Evolutionary conservation across 2,113 vertebrate genomes (phyloP).

Genomic region (Carassius gibelio): DNA sequence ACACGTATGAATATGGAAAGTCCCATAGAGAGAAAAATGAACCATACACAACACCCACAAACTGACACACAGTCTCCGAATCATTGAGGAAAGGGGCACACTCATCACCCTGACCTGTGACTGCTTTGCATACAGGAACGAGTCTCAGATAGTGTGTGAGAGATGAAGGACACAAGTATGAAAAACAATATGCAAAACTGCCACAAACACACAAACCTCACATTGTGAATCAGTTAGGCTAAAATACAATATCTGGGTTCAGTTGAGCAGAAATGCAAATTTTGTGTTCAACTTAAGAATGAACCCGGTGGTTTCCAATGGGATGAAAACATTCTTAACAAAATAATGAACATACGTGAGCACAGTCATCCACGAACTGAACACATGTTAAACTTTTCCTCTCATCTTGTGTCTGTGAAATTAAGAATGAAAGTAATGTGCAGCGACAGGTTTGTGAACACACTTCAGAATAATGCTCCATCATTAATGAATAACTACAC

Average conservation of each 20-base stretch:
- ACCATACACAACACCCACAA: background rate
- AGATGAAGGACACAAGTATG: background rate
- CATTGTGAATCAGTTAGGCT: background rate
- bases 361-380: too few species aligned
- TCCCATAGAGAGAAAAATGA: conserved; percentile 18
- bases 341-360: too few species aligned
- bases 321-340: background rate
- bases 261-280: background rate
- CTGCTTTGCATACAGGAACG: background rate
- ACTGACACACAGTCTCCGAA: background rate
- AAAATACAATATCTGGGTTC: background rate
- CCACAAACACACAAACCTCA: background rate
- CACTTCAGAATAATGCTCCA: too few species aligned
- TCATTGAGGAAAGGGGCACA: background rate
- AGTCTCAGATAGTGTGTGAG: background rate
- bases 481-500: too few species aligned
- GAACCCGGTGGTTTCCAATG: background rate
- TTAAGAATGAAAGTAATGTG: too few species aligned
- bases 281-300: background rate
- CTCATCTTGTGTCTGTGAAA: too few species aligned
- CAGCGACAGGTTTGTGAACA: too few species aligned
- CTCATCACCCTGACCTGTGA: too few species aligned
- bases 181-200: conserved; percentile 7
- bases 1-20: conserved; percentile 45
- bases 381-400: too few species aligned